Percentiles rank a stretch among this genome's conserved stretches.
These are phyloP conservation scores for Alligator sinensis DNA, from an alignment of 2,113 vertebrate species.

Conservation along the genomic window DNA sequence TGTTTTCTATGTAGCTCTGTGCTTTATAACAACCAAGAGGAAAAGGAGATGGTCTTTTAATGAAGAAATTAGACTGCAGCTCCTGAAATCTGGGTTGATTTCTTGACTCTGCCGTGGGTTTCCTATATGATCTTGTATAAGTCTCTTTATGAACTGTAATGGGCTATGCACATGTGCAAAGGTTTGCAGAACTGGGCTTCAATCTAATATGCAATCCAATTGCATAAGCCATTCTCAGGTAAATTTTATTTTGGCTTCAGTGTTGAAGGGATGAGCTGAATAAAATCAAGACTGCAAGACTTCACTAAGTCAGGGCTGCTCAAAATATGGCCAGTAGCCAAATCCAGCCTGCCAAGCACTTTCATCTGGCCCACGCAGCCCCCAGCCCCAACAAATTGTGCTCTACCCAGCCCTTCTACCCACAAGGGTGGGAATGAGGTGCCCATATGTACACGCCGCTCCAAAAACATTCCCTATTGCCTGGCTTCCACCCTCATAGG, in stretches of 20 bases:
- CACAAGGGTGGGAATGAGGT: no score
- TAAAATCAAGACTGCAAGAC: not conserved
- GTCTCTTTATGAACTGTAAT: conserved; percentile 58
- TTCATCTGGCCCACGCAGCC: no score
- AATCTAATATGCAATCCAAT: not conserved
- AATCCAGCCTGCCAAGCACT: no score
- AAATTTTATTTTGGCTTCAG: not conserved
- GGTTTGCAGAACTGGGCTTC: not conserved
- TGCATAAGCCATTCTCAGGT: not conserved
- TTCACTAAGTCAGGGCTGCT: not conserved
- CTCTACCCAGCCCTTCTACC: no score
- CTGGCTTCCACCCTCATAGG: no score
- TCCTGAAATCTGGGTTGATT: not conserved
- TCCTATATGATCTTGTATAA: conserved; percentile 25
- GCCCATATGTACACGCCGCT: no score
- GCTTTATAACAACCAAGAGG: not conserved
- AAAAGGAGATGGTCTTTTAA: not conserved
- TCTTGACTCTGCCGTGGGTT: conserved; percentile 5
- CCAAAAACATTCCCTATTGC: no score
- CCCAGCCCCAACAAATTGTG: no score
- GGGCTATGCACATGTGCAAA: conserved; percentile 35
- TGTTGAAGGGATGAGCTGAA: not conserved
- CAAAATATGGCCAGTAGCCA: not conserved
- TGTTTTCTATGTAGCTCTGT: conserved; percentile 15
- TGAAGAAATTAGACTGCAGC: not conserved